phyloP scores from a whole-genome alignment of 1,140 invertebrate genomes.

The Heliconius melpomene region DNA sequence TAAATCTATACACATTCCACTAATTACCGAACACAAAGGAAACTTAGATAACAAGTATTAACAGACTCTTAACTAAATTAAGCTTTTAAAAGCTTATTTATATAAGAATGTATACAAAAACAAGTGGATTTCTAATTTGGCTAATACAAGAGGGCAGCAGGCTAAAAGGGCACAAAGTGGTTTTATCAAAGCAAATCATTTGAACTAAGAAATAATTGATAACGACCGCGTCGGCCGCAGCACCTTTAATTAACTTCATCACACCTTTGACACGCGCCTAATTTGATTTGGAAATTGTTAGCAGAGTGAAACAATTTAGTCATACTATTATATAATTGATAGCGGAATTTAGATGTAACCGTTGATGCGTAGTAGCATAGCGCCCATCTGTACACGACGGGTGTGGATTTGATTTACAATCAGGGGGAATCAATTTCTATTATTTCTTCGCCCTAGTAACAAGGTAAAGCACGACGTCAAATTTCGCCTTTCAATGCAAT shows the following conservation, averaged over 20 bases:
- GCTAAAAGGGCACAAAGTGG: background rate
- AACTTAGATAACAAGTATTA: background rate
- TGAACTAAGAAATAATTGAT: slow-evolving; percentile 15
- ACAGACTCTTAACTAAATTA: background rate
- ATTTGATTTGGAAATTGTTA: background rate
- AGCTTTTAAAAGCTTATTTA: slow-evolving; percentile 6
- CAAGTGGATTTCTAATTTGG: background rate
- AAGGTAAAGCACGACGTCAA: no score
- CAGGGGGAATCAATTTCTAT: no score
- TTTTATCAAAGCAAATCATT: slow-evolving; percentile 1
- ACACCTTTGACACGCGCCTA: slow-evolving; percentile 14
- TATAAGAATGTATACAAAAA: background rate
- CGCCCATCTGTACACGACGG: background rate
- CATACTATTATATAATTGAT: background rate
- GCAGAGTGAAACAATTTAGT: background rate
- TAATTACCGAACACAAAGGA: background rate
- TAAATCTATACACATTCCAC: background rate
- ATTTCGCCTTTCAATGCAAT: no score
- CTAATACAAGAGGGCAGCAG: background rate
- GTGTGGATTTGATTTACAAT: background rate
- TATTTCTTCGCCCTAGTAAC: no score
- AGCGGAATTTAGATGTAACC: no score
- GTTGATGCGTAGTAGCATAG: no score
- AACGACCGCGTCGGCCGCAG: background rate
- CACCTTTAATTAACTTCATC: slow-evolving; percentile 20